These are phyloP conservation scores for Cinara cedri DNA, from an alignment of 2,888 invertebrate genomes.

Conservation along the genomic window DNA sequence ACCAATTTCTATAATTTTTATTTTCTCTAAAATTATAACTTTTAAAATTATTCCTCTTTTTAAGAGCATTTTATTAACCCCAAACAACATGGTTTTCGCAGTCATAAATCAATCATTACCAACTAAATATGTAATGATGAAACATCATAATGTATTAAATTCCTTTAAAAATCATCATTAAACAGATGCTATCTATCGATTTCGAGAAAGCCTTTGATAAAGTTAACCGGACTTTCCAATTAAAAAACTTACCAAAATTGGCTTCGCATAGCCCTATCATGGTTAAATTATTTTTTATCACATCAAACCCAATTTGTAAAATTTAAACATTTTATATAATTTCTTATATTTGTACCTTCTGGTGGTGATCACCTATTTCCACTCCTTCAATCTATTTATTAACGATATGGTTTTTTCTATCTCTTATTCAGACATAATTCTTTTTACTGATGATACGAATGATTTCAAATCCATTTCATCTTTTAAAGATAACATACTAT, in stretches of 20 bases:
- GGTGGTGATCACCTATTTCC: too few species aligned
- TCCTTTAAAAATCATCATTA: not conserved
- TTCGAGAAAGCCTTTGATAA: too few species aligned
- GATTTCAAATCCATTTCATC: not conserved
- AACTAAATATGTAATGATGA: not conserved
- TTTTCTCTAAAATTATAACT: not conserved
- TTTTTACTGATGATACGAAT: not conserved
- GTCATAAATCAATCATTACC: not conserved
- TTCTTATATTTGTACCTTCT: not conserved
- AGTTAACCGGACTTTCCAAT: not conserved
- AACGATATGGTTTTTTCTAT: too few species aligned
- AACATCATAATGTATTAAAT: not conserved
- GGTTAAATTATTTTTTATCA: not conserved
- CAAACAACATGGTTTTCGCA: not conserved
- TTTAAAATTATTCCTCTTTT: not conserved
- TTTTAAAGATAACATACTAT: not conserved
- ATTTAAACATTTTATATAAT: not conserved
- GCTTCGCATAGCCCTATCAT: not conserved
- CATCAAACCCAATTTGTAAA: not conserved
- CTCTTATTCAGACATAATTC: not conserved
- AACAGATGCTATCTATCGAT: not conserved
- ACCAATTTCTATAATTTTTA: too few species aligned
- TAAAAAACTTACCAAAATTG: not conserved
- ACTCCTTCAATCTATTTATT: not conserved
- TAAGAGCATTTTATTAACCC: not conserved